Evolutionary conservation across 2,113 vertebrate genomes (phyloP).

Genomic region (rat (Rattus norvegicus)): DNA sequence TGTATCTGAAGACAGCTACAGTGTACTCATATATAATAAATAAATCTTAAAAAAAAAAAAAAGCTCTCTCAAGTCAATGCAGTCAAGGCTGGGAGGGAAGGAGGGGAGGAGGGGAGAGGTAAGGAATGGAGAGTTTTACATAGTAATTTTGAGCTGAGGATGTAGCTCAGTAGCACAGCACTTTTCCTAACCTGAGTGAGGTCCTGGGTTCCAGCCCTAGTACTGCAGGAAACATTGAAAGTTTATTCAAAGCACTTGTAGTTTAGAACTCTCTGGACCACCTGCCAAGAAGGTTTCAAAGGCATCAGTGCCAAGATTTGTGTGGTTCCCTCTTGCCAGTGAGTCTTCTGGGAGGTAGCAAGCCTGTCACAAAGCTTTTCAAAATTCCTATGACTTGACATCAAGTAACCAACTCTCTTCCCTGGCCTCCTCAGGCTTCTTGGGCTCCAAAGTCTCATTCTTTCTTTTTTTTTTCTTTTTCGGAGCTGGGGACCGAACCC

Average conservation of each 20-base stretch:
- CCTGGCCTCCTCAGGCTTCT: not conserved
- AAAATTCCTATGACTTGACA: slow-evolving; percentile 32
- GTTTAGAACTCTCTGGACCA: slow-evolving; percentile 20
- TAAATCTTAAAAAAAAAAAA: not conserved
- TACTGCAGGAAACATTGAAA: not conserved
- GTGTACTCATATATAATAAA: no score
- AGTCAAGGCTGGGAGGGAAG: not conserved
- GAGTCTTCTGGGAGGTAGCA: not conserved
- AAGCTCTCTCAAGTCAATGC: not conserved
- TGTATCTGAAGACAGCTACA: no score
- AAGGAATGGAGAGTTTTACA: not conserved
- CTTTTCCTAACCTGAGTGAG: not conserved
- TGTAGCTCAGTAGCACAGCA: not conserved
- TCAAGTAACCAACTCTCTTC: slow-evolving; percentile 1
- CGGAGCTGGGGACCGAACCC: no score
- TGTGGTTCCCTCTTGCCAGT: not conserved
- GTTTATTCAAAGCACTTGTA: slow-evolving; percentile 12
- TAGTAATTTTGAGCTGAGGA: not conserved
- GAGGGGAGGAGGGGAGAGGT: not conserved
- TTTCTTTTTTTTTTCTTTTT: not conserved
- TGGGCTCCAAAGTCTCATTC: not conserved
- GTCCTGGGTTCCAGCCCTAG: not conserved
- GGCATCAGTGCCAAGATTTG: not conserved
- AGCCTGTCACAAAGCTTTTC: not conserved
- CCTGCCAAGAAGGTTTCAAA: slow-evolving; percentile 25